A percentile compares a stretch with the other conserved stretches of the same genome.
Evolutionary conservation across 1,140 invertebrate species (phyloP).

Genomic region (Bombus consobrinus): DNA sequence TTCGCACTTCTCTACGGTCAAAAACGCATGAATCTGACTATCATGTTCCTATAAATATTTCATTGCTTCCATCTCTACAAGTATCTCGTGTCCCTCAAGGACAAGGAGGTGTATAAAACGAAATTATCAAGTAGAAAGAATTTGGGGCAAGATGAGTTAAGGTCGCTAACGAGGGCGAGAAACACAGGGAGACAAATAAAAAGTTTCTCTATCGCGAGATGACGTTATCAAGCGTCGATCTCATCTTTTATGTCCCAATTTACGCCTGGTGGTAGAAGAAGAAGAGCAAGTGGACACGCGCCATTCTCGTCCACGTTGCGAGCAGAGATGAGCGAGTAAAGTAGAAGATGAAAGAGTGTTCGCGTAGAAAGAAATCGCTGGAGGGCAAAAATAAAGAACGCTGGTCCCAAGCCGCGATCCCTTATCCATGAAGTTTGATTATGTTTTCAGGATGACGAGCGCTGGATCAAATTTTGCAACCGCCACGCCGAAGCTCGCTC

Average conservation of each 20-base stretch:
- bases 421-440: conserved; percentile 70
- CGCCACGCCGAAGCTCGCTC: conserved; percentile 32
- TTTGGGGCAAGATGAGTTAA: conserved; percentile 44
- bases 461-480: conserved; percentile 66
- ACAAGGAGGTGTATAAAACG: not conserved
- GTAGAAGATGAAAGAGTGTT: conserved; percentile 69
- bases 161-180: conserved; percentile 47
- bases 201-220: conserved; percentile 71
- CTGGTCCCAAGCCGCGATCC: conserved; percentile 27
- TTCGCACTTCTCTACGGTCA: not conserved
- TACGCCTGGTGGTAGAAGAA: conserved; percentile 55
- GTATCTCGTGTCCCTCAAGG: not conserved
- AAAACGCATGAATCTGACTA: no score
- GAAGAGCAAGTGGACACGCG: conserved; percentile 5
- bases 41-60: not conserved
- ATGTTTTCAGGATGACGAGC: conserved; percentile 65
- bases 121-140: conserved; percentile 52
- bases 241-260: conserved; percentile 76
- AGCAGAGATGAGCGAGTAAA: conserved; percentile 41
- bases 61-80: not conserved
- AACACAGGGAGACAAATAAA: conserved; percentile 51
- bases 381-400: conserved; percentile 58
- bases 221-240: conserved; percentile 70
- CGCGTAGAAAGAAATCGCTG: conserved; percentile 56
- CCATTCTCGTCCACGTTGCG: conserved; percentile 24